Base-by-base conservation (phyloP, 2,888 invertebrate species). In the Mycalesis mineus region DNA sequence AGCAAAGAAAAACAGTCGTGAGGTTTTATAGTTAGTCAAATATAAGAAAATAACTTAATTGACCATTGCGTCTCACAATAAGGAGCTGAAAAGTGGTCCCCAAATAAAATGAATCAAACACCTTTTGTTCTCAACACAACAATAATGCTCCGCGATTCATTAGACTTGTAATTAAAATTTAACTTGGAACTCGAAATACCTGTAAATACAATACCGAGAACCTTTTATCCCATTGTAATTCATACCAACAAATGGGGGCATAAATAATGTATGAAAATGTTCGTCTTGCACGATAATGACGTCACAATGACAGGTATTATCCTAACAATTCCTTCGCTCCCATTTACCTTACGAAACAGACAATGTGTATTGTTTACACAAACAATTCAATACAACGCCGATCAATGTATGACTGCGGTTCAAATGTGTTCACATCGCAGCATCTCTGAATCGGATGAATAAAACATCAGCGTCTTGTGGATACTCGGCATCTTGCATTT, bases 381-480 rank as follows among this genome's bases (percentile, higher is more conserved):
- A 73, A 71, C 65, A 68, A 65, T 68, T 60, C 68, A 60, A 63
- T 60, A 64, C 65, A 65, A 63, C 63, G 63, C 66, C 75, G 77
- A 77, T 82, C 82, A 81, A 83, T 80, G 78, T 75, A 79, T 77
- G 78, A 77, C 72, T 73, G 61, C 67, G 72, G 73, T 72, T 75
- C 67, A 62, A 71, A 73, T 65, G 69, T 71, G 75, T 75, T 75
- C 78, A 72, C 76, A 74, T 79, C 79, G 73, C 75, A 73, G 68
- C 72, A 72, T 77, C 79, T 79, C 78, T 79, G 79, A 72, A 69
- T 66, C 67, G 67, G 67, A 78, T 86, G 84, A 87, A 87, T 87
- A 84, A 85, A 79, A 84, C 84, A 87, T 83, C 68, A 61, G 71
- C 75, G 77, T 83, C 75, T 75, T 70, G 69, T 70, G 74, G 72